Percentiles rank a stretch among this genome's conserved stretches.
Conservation (phyloP, 2,113 vertebrate species). For the Osmerus mordax region DNA sequence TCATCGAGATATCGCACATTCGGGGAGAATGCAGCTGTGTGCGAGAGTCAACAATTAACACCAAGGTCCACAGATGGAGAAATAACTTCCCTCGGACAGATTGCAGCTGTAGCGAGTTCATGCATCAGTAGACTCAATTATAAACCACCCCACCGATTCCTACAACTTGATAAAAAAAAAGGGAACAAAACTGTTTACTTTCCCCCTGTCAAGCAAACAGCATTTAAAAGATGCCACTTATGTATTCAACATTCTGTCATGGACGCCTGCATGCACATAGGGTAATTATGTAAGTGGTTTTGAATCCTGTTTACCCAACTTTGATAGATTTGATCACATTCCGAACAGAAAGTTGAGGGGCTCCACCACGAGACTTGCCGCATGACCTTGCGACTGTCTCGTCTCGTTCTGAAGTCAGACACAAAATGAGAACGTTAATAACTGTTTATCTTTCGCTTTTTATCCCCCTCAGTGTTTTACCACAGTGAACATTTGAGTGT, state of each 20-base stretch:
- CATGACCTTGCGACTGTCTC: background rate
- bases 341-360: background rate
- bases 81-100: conserved; percentile 61
- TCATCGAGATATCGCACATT: conserved; percentile 64
- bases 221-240: conserved; percentile 52
- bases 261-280: conserved; percentile 25
- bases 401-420: background rate
- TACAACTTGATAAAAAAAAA: conserved; percentile 48
- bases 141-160: conserved; percentile 62
- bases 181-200: conserved; percentile 61
- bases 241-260: conserved; percentile 51
- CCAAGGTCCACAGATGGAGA: conserved; percentile 45
- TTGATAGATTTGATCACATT: conserved; percentile 45
- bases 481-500: too few relatives aligned
- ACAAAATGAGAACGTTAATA: too few relatives aligned
- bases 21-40: conserved; percentile 45
- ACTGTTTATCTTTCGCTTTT: too few relatives aligned
- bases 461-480: too few relatives aligned
- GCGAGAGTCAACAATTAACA: conserved; percentile 57
- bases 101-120: conserved; percentile 65
- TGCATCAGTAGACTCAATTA: conserved; percentile 70
- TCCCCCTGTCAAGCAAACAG: conserved; percentile 51
- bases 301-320: conserved; percentile 36
- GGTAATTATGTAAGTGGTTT: conserved; percentile 45
- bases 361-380: background rate